These are phyloP conservation scores for Pteronotus mesoamericanus DNA, from an alignment of 2,797 vertebrate genomes.

Conservation along the genomic window DNA sequence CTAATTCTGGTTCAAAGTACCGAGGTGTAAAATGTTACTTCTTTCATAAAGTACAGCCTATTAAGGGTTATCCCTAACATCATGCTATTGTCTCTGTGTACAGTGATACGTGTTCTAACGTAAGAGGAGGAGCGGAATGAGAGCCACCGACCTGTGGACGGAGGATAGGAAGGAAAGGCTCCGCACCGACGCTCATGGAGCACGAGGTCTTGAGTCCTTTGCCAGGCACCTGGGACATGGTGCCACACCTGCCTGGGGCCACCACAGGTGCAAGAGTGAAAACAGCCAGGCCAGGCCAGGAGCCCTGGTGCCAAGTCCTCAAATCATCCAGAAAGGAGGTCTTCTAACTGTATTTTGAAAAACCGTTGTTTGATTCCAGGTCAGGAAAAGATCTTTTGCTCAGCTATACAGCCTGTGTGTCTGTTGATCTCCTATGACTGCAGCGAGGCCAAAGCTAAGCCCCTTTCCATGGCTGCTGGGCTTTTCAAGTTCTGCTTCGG, in stretches of 20 bases:
- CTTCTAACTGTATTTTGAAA: background rate
- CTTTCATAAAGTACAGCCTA: constrained; percentile 48
- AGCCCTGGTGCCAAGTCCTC: background rate
- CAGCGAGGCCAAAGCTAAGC: background rate
- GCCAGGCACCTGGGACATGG: rapidly evolving
- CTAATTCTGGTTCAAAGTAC: constrained; percentile 6
- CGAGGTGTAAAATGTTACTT: constrained; percentile 30
- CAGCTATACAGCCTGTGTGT: rapidly evolving
- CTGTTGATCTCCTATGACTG: rapidly evolving
- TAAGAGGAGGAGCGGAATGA: background rate
- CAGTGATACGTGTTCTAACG: background rate
- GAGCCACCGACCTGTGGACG: background rate
- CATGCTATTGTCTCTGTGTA: background rate
- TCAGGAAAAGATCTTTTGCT: background rate
- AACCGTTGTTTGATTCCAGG: background rate
- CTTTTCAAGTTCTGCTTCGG: background rate
- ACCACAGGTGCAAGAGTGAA: too few species aligned
- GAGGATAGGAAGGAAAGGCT: background rate
- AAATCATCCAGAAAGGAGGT: background rate
- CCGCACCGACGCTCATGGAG: rapidly evolving
- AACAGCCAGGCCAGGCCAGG: rapidly evolving
- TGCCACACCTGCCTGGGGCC: rapidly evolving
- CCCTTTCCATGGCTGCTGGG: rapidly evolving
- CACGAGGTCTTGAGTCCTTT: rapidly evolving
- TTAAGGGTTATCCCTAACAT: background rate